Conservation (phyloP, 2,113 vertebrate species). For the Chaetops frenatus region DNA sequence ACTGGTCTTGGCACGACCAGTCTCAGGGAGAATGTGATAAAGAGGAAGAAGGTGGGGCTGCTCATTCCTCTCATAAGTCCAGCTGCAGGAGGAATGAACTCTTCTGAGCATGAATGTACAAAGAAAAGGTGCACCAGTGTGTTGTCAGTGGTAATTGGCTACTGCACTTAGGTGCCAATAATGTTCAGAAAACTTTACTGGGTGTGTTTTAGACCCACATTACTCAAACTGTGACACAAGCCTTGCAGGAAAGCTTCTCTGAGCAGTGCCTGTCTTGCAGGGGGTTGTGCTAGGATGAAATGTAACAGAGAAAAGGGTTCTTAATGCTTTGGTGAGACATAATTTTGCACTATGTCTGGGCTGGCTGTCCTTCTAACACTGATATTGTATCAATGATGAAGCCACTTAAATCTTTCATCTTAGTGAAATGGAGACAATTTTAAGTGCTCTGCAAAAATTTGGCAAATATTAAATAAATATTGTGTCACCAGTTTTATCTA, state of each 20-base stretch:
- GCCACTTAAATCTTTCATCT: background rate
- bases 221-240: background rate
- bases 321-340: background rate
- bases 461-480: background rate
- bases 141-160: background rate
- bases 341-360: background rate
- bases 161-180: background rate
- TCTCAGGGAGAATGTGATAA: background rate
- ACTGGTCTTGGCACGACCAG: background rate
- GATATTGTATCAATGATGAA: background rate
- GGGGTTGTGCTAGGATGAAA: background rate
- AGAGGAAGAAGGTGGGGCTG: background rate
- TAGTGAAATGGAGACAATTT: background rate
- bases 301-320: background rate
- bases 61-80: background rate
- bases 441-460: background rate
- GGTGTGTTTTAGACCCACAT: background rate
- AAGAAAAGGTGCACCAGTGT: background rate
- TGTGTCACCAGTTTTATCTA: background rate
- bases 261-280: background rate
- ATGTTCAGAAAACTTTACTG: background rate
- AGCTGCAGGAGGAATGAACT: background rate
- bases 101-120: background rate
- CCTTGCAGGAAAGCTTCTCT: background rate
- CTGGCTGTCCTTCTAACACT: background rate